Evolutionary conservation across 2,797 vertebrate genomes (phyloP), one percentile per base, ranked within the genome.

Genomic region (Erethizon dorsatum): DNA sequence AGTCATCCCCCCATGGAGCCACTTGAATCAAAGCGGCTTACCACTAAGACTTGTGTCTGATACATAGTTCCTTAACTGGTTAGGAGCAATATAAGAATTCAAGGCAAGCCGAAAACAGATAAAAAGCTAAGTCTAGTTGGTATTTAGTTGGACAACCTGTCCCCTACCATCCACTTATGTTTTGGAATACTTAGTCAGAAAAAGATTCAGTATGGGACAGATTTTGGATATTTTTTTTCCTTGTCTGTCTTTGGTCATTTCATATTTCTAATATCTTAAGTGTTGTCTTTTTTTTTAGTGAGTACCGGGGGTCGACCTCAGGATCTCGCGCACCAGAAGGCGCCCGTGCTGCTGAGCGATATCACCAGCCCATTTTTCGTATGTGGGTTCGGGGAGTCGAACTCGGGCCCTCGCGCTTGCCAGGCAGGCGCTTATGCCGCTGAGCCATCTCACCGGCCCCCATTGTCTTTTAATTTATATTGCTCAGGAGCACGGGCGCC

Each of bases 221-320:
- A 77, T 82, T 79, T 69, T 65, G 67, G 33, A 80, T 79, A n/a
- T 87, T 96, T 73, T 47, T 12, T 79, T 83, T 96, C 24, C 37
- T 67, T 93, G 26, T 91, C n/a, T 63, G 8, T 79, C 41, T 96
- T 82, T 91, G 9, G 50, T 88, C 56, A 77, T 94, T 88, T 95
- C 57, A 71, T 6, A 88, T 90, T 97, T 78, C n/a, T 80, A 31
- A 82, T 24, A 73, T 78, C 54, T 73, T 96, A 90, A 54, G 28
- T 95, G 91, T 95, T 93, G n/a, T 75, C 41, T 85, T 93, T 86
- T 45, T 41, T 41, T 41, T 41, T 41, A 41, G 37, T 41, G 37
- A 41, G 37, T 41, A 41, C 37, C n/a, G n/a, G n/a, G n/a, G n/a
- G n/a, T n/a, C n/a, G n/a, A n/a, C n/a, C n/a, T n/a, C n/a, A n/a